A percentile compares a stretch with the other conserved stretches of the same genome.
Conservation (phyloP, 2,888 invertebrate genomes). For the Cecidostiba fungosa region DNA sequence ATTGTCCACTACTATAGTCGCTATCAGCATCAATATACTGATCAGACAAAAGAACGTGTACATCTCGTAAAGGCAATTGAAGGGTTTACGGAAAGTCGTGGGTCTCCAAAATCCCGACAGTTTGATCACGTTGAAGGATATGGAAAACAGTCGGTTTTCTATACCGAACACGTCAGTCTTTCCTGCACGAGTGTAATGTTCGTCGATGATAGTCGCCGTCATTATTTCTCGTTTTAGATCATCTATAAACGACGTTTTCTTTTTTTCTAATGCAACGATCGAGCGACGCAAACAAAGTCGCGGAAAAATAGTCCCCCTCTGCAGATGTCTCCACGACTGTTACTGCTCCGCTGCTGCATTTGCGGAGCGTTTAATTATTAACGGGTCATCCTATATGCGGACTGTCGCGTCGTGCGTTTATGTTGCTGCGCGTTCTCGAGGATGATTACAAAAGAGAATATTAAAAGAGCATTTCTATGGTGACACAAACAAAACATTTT, state of each 20-base stretch:
- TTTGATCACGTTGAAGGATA: conserved; percentile 16
- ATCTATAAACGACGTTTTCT: neutral
- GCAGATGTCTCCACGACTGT: no score
- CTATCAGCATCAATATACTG: neutral
- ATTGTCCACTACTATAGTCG: neutral
- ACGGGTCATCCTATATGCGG: neutral
- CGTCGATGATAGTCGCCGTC: neutral
- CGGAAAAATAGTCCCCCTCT: no score
- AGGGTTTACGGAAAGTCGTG: neutral
- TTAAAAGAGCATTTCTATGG: neutral
- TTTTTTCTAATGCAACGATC: no score
- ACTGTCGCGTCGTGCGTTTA: no score
- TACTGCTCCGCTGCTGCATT: neutral
- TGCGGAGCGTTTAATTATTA: neutral
- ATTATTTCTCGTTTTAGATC: neutral
- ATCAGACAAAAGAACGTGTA: conserved; percentile 19
- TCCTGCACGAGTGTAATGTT: neutral
- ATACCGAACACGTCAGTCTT: neutral
- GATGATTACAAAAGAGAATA: neutral
- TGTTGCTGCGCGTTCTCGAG: neutral
- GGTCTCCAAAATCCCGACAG: conserved; percentile 37
- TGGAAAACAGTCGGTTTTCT: conserved; percentile 11
- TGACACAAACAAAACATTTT: conserved; percentile 2
- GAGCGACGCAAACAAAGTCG: no score
- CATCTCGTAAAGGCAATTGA: neutral